These are phyloP conservation scores for Phengaris alcon DNA, from an alignment of 2,888 invertebrate species.

Conservation along the genomic window DNA sequence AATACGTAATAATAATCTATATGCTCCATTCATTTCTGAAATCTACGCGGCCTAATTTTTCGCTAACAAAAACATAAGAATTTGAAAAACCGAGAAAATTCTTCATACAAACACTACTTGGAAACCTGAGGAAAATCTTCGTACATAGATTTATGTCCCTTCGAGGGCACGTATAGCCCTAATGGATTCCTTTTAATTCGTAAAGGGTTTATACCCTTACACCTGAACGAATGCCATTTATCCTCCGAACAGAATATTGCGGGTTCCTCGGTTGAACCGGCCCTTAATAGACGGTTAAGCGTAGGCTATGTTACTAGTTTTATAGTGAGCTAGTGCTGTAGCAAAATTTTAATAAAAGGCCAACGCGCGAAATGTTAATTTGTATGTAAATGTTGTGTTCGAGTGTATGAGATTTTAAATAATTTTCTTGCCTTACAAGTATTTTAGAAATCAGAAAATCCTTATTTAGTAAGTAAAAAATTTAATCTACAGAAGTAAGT, in stretches of 20 bases:
- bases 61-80: background rate
- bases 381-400: too few relatives aligned
- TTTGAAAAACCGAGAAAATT: background rate
- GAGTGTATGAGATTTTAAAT: background rate
- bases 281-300: background rate
- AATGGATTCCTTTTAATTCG: constrained; percentile 13
- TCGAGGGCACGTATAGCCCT: background rate
- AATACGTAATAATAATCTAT: background rate
- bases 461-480: too few relatives aligned
- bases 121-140: background rate
- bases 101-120: background rate
- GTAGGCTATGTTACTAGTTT: background rate
- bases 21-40: too few relatives aligned
- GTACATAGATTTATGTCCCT: background rate
- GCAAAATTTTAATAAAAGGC: background rate
- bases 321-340: background rate
- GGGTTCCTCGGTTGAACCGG: background rate
- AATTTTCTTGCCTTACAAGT: too few relatives aligned
- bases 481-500: too few relatives aligned
- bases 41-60: too few relatives aligned
- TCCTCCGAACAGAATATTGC: background rate
- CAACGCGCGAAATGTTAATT: too few relatives aligned
- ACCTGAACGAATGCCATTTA: constrained; percentile 7
- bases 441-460: too few relatives aligned
- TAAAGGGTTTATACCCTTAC: background rate